Conservation (phyloP, 37 sponge, comb jelly and placozoan species). For the Spongilla lacustris region DNA sequence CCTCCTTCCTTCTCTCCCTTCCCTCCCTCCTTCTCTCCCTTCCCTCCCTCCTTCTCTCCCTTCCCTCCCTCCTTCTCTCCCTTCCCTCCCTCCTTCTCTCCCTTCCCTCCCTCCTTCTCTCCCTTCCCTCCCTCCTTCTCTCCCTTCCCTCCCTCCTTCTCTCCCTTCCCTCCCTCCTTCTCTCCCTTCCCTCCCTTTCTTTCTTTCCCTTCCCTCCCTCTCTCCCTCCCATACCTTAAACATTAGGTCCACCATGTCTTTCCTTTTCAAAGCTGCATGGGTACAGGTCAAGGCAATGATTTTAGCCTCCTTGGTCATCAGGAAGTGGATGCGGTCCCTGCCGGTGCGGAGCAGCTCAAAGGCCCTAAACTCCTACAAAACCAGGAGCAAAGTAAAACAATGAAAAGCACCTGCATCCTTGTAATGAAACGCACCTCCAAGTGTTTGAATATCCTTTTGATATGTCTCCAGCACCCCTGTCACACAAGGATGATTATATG, state of each 20-base stretch:
- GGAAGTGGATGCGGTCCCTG: constrained; percentile 92
- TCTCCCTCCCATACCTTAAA: constrained; percentile 81
- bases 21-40: no score
- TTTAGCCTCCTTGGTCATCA: constrained; percentile 95
- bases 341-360: constrained; percentile 95
- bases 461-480: constrained; percentile 95
- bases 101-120: no score
- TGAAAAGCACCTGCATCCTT: neutral
- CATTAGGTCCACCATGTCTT: constrained; percentile 92
- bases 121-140: no score
- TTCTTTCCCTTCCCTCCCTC: no score
- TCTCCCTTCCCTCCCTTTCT: no score
- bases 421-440: constrained; percentile 65
- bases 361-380: constrained; percentile 89
- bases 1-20: no score
- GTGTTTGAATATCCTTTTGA: constrained; percentile 92
- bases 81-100: no score
- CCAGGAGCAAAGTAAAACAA: neutral
- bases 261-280: constrained; percentile 96
- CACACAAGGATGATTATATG: neutral
- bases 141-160: no score
- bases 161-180: no score
- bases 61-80: no score
- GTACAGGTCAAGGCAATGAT: constrained; percentile 99
- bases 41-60: no score